Evolutionary conservation across 2,113 vertebrate species (phyloP).

Genomic region (Xiphophorus maculatus): DNA sequence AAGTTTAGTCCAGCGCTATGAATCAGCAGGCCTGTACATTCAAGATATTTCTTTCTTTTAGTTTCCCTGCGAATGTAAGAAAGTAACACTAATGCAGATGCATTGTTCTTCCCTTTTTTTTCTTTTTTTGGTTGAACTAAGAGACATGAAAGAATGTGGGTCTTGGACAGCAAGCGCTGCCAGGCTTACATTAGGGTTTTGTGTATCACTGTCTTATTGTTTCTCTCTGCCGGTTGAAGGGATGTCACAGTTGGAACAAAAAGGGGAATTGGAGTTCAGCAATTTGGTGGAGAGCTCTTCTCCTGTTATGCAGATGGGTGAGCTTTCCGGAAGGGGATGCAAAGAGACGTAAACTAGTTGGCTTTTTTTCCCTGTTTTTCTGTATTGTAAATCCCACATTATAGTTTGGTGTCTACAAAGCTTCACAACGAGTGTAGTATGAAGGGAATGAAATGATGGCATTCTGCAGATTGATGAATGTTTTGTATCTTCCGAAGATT

Average conservation of each 20-base stretch:
- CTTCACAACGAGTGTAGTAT: constrained; percentile 42
- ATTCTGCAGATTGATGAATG: constrained; percentile 47
- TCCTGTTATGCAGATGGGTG: constrained; percentile 26
- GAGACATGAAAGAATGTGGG: constrained; percentile 28
- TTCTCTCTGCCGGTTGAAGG: constrained; percentile 3
- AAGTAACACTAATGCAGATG: constrained; percentile 45
- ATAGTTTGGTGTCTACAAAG: constrained; percentile 57
- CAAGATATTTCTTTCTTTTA: constrained; percentile 30
- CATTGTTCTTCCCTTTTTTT: constrained; percentile 36
- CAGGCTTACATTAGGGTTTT: constrained; percentile 30
- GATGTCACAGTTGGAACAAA: constrained; percentile 31
- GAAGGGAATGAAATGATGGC: constrained; percentile 50
- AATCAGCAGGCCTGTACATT: constrained; percentile 60
- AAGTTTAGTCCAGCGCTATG: constrained; percentile 54
- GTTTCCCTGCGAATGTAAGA: constrained; percentile 19
- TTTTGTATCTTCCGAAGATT: constrained; percentile 14
- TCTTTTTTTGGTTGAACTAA: constrained; percentile 20
- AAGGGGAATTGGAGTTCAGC: constrained; percentile 42
- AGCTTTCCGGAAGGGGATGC: constrained; percentile 23
- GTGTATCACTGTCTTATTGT: constrained; percentile 33
- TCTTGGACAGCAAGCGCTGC: constrained; percentile 24
- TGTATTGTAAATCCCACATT: constrained; percentile 53
- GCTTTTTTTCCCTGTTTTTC: constrained; percentile 46
- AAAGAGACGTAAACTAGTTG: constrained; percentile 38
- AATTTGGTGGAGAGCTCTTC: constrained; percentile 44